These are phyloP conservation scores for Lymantria monacha DNA, from an alignment of 2,888 invertebrate species.

Conservation along the genomic window DNA sequence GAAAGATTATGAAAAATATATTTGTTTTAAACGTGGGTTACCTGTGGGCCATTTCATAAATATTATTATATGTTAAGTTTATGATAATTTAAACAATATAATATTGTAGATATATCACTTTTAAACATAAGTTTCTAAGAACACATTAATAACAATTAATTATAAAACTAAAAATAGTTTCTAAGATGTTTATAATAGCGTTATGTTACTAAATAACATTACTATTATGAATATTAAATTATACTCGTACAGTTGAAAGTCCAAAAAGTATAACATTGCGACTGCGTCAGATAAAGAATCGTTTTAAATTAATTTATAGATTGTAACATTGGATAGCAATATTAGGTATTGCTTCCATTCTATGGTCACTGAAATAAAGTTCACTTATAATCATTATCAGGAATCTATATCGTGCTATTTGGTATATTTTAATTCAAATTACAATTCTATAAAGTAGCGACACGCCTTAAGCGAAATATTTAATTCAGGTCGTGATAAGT, in stretches of 20 bases:
- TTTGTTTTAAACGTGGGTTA: no score
- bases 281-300: background rate
- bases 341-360: slow-evolving; percentile 21
- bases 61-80: no score
- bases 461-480: slow-evolving; percentile 47
- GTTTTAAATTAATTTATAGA: background rate
- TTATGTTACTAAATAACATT: background rate
- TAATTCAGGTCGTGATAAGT: slow-evolving; percentile 59
- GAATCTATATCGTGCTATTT: slow-evolving; percentile 31
- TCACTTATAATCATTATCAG: slow-evolving; percentile 32
- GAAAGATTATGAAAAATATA: no score
- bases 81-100: no score
- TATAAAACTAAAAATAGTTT: no score
- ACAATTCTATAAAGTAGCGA: slow-evolving; percentile 25
- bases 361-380: slow-evolving; percentile 32
- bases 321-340: slow-evolving; percentile 9
- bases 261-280: background rate
- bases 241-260: background rate
- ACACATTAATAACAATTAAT: no score
- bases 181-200: no score
- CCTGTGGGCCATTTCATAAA: no score
- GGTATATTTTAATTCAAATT: slow-evolving; percentile 28
- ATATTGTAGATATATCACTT: no score
- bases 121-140: no score
- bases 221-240: background rate